Percentiles rank a stretch among this genome's conserved stretches.
These are phyloP conservation scores for Cryptotis parvus DNA, from an alignment of 2,113 vertebrate species.

Conservation along the genomic window DNA sequence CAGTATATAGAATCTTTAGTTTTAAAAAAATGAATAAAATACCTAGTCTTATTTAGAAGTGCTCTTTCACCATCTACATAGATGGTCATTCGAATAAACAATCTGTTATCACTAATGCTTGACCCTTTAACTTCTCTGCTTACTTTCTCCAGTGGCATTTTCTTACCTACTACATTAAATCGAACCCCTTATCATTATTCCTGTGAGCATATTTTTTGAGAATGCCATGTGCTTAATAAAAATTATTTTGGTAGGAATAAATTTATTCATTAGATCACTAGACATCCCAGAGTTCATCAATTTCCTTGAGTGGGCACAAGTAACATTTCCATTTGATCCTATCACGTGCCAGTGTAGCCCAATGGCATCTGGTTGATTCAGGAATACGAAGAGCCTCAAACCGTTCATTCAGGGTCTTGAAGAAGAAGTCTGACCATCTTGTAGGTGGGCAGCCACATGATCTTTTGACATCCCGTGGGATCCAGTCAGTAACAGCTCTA, in stretches of 20 bases:
- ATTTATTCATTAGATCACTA: too few relatives aligned
- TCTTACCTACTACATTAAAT: neutral
- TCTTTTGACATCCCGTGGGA: too few relatives aligned
- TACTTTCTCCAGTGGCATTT: neutral
- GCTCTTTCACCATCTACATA: neutral
- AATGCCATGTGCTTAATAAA: neutral
- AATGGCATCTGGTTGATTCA: too few relatives aligned
- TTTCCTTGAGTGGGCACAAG: too few relatives aligned
- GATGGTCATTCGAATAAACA: constrained; percentile 15
- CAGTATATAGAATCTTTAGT: neutral
- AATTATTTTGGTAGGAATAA: neutral
- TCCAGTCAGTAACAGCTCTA: too few relatives aligned
- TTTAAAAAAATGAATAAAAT: constrained; percentile 17
- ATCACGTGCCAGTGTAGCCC: too few relatives aligned
- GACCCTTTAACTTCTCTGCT: neutral
- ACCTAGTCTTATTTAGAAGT: neutral
- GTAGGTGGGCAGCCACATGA: too few relatives aligned
- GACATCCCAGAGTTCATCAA: too few relatives aligned
- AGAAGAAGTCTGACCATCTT: too few relatives aligned
- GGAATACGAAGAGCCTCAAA: too few relatives aligned
- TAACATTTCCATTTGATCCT: too few relatives aligned
- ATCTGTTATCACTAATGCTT: neutral
- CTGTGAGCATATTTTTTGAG: neutral
- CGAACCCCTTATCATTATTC: neutral
- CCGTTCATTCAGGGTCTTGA: too few relatives aligned